Percentiles rank a stretch among this genome's conserved stretches.
phyloP scores from a whole-genome alignment of 2,888 invertebrate genomes.

The Euproctis similis region DNA sequence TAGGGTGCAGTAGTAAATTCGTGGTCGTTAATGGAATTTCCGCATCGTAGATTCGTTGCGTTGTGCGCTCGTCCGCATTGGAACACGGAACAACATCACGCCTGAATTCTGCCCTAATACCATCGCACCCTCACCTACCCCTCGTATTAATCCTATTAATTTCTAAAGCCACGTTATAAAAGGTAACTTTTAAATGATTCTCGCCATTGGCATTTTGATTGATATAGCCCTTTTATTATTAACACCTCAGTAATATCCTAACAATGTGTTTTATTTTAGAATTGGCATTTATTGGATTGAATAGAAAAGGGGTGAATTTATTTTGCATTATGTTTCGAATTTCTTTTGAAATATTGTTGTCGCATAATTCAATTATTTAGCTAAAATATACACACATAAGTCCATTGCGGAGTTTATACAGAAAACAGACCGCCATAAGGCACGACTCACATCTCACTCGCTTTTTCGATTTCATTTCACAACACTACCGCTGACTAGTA shows the following conservation, averaged over 20 bases:
- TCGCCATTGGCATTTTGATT: slow-evolving; percentile 59
- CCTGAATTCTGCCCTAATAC: slow-evolving; percentile 10
- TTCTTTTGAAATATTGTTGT: no score
- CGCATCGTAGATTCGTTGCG: slow-evolving; percentile 40
- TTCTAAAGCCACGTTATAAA: slow-evolving; percentile 49
- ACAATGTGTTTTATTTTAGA: slow-evolving; percentile 50
- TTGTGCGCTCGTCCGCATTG: slow-evolving; percentile 29
- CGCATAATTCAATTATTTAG: no score
- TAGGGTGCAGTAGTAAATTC: slow-evolving; percentile 42
- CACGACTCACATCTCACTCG: no score
- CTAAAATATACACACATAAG: no score
- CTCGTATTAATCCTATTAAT: slow-evolving; percentile 60
- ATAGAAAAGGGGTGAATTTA: no score
- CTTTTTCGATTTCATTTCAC: no score
- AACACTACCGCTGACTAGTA: no score
- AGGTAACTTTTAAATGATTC: slow-evolving; percentile 55
- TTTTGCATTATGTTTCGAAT: no score
- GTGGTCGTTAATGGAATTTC: slow-evolving; percentile 62
- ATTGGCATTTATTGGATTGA: no score
- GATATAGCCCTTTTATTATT: slow-evolving; percentile 44
- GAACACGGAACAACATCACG: slow-evolving; percentile 14
- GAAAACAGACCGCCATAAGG: no score
- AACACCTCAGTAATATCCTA: slow-evolving; percentile 46
- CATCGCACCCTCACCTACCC: slow-evolving; percentile 28
- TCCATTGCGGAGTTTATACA: no score